Evolutionary conservation across 2,888 invertebrate genomes (phyloP), one percentile per base, ranked within the genome.

Genomic region (Ectemnius cavifrons): DNA sequence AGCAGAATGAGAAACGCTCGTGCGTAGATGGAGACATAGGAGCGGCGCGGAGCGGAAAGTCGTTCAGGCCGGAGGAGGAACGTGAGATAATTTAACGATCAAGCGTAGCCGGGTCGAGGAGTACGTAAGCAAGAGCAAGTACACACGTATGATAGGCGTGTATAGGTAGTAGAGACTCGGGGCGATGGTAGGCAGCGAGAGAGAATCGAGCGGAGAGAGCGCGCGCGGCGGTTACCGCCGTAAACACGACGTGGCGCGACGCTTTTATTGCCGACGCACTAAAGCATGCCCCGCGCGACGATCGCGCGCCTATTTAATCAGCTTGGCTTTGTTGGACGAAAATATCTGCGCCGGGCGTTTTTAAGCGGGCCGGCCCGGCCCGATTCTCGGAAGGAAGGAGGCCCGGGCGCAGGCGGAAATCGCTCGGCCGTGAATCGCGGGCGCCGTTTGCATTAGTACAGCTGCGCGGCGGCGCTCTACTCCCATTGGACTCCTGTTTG

Each of bases 161-260:
- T 8, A 37, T 37, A 37, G 8, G 37, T 37, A 23, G 23, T 23
- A 23, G 23, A 23, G 23, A 37, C 37, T 4, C 37, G 37, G 23
- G 8, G 8, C 37, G 37, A 11, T 37, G 37, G 37, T 6, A 37
- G 37, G 37, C 62, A 70, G 58, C 60, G 71, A 69, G 62, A 68
- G 57, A 74, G 71, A 23, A 23, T 23, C 23, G 76, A 71, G 71
- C 63, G 63, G 66, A 66, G 73, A 71, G 67, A 67, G 75, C 58
- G 60, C 66, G 49, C 57, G 52, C 71, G 63, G 60, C 52, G 57
- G 11, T 52, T 37, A 67, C 70, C 70, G 73, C 67, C 78, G 78
- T 79, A 78, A 79, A 79, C 76, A 78, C 67, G 70, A 75, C 69
- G 67, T 65, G 73, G 75, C 73, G 76, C 78, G 78, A 79, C 68